phyloP scores from a whole-genome alignment of 2,113 vertebrate species.

The Sebastes schlegelii region DNA sequence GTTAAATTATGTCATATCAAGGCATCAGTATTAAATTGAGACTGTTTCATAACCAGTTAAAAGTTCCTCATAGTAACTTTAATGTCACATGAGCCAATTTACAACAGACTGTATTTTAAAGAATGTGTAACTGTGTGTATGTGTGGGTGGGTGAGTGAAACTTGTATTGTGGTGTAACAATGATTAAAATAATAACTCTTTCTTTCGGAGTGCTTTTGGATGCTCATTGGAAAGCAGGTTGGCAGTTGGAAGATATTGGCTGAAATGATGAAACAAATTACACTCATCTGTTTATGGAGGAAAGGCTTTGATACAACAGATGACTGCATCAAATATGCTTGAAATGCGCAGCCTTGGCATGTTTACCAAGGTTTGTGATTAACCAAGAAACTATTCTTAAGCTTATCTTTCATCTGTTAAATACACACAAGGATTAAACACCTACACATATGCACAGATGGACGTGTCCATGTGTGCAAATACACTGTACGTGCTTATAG shows the following conservation, averaged over 20 bases:
- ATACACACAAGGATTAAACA: conserved; percentile 16
- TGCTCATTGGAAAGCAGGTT: conserved; percentile 18
- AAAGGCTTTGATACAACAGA: conserved; percentile 23
- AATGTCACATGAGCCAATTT: conserved; percentile 5
- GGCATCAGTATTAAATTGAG: too few species aligned
- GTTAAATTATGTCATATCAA: too few species aligned
- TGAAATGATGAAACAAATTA: conserved; percentile 33
- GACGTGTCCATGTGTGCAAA: not conserved
- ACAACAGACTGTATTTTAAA: conserved; percentile 7
- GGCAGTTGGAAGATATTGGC: conserved; percentile 25
- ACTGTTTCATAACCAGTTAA: too few species aligned
- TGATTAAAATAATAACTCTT: conserved; percentile 16
- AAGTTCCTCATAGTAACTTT: too few species aligned
- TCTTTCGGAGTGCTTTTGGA: not conserved
- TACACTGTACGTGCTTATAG: not conserved
- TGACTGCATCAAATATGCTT: conserved; percentile 38
- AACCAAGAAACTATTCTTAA: conserved; percentile 30
- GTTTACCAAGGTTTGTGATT: conserved; percentile 9
- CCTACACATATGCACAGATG: conserved; percentile 1
- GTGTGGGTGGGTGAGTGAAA: not conserved
- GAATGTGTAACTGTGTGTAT: not conserved
- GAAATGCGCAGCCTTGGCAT: conserved; percentile 12
- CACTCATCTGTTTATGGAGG: conserved; percentile 18
- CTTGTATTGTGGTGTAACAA: not conserved
- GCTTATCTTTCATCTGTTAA: conserved; percentile 13